Evolutionary conservation across 2,113 vertebrate species (phyloP).

Genomic region (Poecile atricapillus): DNA sequence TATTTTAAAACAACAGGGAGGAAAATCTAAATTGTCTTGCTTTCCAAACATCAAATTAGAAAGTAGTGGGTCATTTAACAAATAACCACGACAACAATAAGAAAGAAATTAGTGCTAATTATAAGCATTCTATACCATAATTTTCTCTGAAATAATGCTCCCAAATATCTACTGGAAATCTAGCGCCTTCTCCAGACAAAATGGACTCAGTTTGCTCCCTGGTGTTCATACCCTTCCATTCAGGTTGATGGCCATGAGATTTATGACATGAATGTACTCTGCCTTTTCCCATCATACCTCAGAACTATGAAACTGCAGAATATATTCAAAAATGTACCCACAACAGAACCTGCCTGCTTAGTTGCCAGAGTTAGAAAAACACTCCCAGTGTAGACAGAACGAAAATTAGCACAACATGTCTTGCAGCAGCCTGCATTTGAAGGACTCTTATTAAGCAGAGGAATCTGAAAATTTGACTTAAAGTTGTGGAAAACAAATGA

Average conservation of each 20-base stretch:
- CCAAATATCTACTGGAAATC: conserved; percentile 6
- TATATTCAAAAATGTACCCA: neutral
- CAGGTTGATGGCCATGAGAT: neutral
- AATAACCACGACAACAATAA: conserved; percentile 49
- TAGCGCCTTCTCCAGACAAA: neutral
- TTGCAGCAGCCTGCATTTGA: neutral
- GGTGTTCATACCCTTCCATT: neutral
- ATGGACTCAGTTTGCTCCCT: neutral
- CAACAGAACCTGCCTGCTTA: neutral
- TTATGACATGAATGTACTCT: neutral
- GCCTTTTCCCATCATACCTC: neutral
- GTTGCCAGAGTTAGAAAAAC: neutral
- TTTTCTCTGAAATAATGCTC: neutral
- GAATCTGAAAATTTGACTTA: neutral
- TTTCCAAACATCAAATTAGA: conserved; percentile 67
- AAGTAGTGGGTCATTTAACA: conserved; percentile 4
- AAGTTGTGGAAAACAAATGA: neutral
- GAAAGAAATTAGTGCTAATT: conserved; percentile 54
- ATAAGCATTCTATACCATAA: neutral
- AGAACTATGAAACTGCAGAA: neutral
- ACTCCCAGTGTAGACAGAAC: neutral
- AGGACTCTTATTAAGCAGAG: neutral
- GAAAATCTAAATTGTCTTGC: conserved; percentile 53
- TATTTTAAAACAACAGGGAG: conserved; percentile 50
- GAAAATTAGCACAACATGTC: neutral